Evolutionary conservation across 2,888 invertebrate species (phyloP).

Genomic region (Coremacera marginata): DNA sequence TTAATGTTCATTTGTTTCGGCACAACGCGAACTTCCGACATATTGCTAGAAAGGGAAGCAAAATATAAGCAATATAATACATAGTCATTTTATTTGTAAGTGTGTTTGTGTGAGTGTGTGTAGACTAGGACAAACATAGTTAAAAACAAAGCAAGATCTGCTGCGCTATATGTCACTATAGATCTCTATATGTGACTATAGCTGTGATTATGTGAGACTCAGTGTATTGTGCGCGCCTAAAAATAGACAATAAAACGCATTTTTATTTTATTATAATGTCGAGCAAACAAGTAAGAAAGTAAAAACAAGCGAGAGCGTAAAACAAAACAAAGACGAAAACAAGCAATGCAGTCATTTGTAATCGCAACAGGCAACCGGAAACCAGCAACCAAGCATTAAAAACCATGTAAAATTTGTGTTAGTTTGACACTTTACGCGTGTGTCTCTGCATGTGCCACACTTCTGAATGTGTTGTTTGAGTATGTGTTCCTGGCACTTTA

Average conservation of each 20-base stretch:
- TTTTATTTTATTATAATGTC: background rate
- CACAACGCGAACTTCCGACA: background rate
- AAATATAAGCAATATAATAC: background rate
- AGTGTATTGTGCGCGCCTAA: background rate
- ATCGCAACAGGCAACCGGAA: constrained; percentile 31
- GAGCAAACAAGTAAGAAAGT: constrained; percentile 8
- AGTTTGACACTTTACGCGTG: constrained; percentile 1
- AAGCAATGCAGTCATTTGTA: constrained; percentile 10
- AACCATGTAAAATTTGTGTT: constrained; percentile 20
- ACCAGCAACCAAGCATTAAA: constrained; percentile 14
- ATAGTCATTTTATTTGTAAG: background rate
- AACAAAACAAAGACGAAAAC: background rate
- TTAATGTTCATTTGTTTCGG: constrained; percentile 5
- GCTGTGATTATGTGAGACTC: background rate
- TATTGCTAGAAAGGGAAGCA: background rate
- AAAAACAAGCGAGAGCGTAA: constrained; percentile 28
- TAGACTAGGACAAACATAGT: background rate
- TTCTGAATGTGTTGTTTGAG: background rate
- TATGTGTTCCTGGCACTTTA: background rate
- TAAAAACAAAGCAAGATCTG: too few relatives aligned
- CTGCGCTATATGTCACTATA: too few relatives aligned
- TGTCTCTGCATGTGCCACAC: background rate
- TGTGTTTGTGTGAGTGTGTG: background rate
- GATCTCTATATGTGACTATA: too few relatives aligned
- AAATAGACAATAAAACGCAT: background rate